Evolutionary conservation across 2,888 invertebrate genomes (phyloP).

Genomic region (Rhagonycha fulva): DNA sequence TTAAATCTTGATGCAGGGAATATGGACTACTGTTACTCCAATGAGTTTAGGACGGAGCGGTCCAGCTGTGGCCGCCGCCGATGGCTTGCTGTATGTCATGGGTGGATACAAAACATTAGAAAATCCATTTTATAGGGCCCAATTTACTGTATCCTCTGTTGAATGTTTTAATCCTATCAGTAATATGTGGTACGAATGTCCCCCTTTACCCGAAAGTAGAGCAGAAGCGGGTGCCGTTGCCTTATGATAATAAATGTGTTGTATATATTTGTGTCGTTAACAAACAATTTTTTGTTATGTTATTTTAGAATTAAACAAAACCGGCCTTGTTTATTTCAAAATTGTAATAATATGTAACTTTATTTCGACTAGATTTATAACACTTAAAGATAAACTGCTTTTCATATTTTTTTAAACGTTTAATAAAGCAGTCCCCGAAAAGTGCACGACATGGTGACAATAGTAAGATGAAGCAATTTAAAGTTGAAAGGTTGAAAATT

Average conservation of each 20-base stretch:
- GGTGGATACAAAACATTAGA: constrained; percentile 84
- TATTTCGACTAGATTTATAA: background rate
- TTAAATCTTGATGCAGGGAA: constrained; percentile 59
- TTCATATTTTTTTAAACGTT: background rate
- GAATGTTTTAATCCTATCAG: constrained; percentile 83
- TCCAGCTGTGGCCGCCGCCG: constrained; percentile 83
- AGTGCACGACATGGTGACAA: background rate
- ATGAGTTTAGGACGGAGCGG: constrained; percentile 78
- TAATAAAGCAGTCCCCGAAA: background rate
- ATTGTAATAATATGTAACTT: background rate
- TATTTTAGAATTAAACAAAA: background rate
- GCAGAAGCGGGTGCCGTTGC: constrained; percentile 88
- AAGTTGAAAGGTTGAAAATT: background rate
- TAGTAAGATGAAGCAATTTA: background rate
- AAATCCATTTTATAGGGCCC: constrained; percentile 82
- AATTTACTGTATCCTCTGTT: constrained; percentile 80
- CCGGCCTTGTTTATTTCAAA: background rate
- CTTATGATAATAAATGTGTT: constrained; percentile 58
- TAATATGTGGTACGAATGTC: constrained; percentile 78
- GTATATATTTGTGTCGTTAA: background rate
- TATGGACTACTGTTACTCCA: constrained; percentile 78
- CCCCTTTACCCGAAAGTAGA: constrained; percentile 79
- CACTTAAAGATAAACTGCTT: background rate
- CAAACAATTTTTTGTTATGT: background rate
- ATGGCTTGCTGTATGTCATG: constrained; percentile 80